These are phyloP conservation scores for Lagorchestes hirsutus DNA, from an alignment of 2,797 vertebrate genomes.

Conservation along the genomic window DNA sequence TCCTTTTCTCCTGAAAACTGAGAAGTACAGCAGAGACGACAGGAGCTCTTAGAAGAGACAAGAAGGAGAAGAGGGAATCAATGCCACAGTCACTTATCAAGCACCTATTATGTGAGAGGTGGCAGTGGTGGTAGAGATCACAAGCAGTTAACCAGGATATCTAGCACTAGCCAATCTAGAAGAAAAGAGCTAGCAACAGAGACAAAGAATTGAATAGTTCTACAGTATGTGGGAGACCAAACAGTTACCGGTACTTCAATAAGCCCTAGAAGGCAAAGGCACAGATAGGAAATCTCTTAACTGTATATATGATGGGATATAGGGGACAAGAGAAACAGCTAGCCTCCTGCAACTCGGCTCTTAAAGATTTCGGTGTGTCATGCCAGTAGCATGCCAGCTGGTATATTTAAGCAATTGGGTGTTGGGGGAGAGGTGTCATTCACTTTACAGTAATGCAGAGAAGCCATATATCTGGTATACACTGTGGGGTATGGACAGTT, in stretches of 20 bases:
- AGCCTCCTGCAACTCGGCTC: not conserved
- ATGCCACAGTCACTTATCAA: not conserved
- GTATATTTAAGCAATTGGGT: not conserved
- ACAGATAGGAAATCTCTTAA: not conserved
- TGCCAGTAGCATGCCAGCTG: not conserved
- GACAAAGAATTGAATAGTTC: not conserved
- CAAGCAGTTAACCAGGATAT: not conserved
- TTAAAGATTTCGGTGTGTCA: not conserved
- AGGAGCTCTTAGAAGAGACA: not conserved
- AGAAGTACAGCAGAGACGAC: not conserved
- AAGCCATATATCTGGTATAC: not conserved
- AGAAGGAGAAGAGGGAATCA: not conserved
- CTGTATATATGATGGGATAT: not conserved
- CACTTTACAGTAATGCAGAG: not conserved
- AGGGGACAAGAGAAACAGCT: not conserved
- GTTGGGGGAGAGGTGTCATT: not conserved
- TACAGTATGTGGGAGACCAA: not conserved
- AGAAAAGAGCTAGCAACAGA: not conserved
- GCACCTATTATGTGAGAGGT: not conserved
- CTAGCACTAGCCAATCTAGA: not conserved
- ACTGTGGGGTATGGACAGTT: not conserved
- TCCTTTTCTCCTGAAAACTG: not conserved
- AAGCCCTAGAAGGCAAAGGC: not conserved
- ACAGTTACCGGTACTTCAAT: not conserved
- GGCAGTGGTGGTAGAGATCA: not conserved